Percentiles rank a stretch among this genome's conserved stretches.
Evolutionary conservation across 2,113 vertebrate genomes (phyloP).

Genomic region (Xerus inauris): DNA sequence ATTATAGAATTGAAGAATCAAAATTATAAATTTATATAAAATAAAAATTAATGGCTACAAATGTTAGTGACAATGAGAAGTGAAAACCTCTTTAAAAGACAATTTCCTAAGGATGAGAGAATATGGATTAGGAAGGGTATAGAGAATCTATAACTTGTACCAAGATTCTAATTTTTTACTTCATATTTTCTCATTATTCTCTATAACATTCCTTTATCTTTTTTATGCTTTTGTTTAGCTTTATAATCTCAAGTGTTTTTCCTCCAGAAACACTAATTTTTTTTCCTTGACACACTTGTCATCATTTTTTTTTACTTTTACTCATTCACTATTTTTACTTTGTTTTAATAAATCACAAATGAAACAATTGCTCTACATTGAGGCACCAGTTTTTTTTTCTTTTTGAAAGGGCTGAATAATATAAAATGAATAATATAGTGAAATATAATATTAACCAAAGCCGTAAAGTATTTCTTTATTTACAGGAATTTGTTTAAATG

Average conservation of each 20-base stretch:
- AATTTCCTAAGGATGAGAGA: not conserved
- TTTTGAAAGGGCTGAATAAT: conserved; percentile 28
- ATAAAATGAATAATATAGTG: not conserved
- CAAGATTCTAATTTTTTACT: not conserved
- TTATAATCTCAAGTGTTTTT: conserved; percentile 26
- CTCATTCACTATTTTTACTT: not conserved
- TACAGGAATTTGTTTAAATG: not conserved
- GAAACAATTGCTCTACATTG: not conserved
- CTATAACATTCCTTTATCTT: not conserved
- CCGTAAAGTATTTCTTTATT: not conserved
- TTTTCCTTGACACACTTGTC: not conserved
- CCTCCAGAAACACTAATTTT: conserved; percentile 30
- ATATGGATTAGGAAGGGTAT: not conserved
- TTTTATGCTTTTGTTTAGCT: conserved; percentile 9
- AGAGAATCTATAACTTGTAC: not conserved
- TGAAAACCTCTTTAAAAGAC: not conserved
- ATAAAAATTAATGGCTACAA: not conserved
- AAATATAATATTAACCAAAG: conserved; percentile 44
- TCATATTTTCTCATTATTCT: conserved; percentile 11
- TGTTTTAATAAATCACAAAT: conserved; percentile 26
- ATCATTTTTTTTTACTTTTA: not conserved
- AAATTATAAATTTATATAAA: conserved; percentile 47
- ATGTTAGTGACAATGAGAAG: conserved; percentile 18
- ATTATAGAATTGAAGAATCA: not conserved
- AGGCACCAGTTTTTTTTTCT: conserved; percentile 19